Base-by-base conservation (phyloP, 2,113 vertebrate species). In the Suricata suricatta region DNA sequence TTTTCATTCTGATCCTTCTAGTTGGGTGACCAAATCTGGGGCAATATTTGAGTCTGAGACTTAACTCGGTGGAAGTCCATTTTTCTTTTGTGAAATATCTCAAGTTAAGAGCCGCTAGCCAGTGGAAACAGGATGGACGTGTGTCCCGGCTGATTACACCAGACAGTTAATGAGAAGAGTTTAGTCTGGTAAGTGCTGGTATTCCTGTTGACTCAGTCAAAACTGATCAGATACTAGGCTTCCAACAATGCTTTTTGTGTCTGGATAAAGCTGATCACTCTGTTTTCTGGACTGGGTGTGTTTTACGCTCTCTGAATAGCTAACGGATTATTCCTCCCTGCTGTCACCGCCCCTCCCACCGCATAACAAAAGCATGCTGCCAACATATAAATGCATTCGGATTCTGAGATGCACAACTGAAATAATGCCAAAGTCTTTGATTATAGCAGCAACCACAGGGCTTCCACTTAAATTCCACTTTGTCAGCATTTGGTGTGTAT, bases 1-100 rank as follows among this genome's bases (percentile, higher is more conserved):
- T 23, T 60, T 60, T 23, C 21, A 80, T 71, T 33, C 15, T 8
- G 41, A 82, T 21, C 17, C 63, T 44, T 97, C 35, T 29, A 81
- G 50, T n/a, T 89, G 50, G 44, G 27, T 84, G 47, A n/a, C 17
- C 74, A 89, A 95, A 95, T 89, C 27, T 79, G 47, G 47, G 35
- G 13, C 23, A 72, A 63, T 47, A 4, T 85, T 84, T 87, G 54
- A 95, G 35, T 72, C 27, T 77, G 71, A 79, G 33, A 86, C 15
- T 92, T 54, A 93, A 60, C 1, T 74, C n/a, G 47, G 12, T 35
- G 41, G 60, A 82, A 79, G n/a, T 33, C 64, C 54, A 29, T 64
- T 64, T 77, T 64, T 93, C 64, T 94, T 93, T 72, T 50, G 54
- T 57, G 79, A 68, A 92, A 44, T 66, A 29, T n/a, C 66, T 93